Evolutionary conservation across 2,797 vertebrate species (phyloP).

Genomic region (Sarcoramphus papa): DNA sequence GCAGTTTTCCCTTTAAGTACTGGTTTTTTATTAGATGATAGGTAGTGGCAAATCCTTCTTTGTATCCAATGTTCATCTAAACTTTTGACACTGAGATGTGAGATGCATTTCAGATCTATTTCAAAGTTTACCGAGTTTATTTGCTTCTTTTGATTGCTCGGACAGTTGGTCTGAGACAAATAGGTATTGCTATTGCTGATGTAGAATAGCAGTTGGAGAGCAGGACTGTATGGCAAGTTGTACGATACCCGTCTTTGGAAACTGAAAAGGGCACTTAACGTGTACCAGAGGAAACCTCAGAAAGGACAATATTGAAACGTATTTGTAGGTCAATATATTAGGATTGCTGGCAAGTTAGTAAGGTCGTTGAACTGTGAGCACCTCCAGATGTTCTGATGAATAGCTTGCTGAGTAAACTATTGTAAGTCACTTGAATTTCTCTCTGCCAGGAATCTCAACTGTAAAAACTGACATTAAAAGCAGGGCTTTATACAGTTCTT

Average conservation of each 20-base stretch:
- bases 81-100: slow-evolving; percentile 8
- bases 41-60: neutral
- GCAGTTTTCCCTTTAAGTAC: neutral
- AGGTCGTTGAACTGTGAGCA: neutral
- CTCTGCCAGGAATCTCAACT: neutral
- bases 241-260: slow-evolving; percentile 9
- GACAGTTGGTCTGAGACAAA: slow-evolving; percentile 1
- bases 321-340: neutral
- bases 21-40: neutral
- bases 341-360: neutral
- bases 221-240: neutral
- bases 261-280: neutral
- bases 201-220: neutral
- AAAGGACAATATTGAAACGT: slow-evolving; percentile 26
- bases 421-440: neutral
- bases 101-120: slow-evolving; percentile 46
- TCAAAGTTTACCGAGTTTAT: slow-evolving; percentile 13
- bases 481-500: neutral
- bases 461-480: neutral
- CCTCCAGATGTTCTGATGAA: neutral
- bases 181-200: neutral
- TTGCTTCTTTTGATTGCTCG: slow-evolving; percentile 25
- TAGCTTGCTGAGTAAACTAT: neutral
- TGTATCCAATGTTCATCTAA: neutral
- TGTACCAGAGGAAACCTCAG: neutral